phyloP scores from a whole-genome alignment of 2,888 invertebrate genomes.

The Odontomyia ornata region DNA sequence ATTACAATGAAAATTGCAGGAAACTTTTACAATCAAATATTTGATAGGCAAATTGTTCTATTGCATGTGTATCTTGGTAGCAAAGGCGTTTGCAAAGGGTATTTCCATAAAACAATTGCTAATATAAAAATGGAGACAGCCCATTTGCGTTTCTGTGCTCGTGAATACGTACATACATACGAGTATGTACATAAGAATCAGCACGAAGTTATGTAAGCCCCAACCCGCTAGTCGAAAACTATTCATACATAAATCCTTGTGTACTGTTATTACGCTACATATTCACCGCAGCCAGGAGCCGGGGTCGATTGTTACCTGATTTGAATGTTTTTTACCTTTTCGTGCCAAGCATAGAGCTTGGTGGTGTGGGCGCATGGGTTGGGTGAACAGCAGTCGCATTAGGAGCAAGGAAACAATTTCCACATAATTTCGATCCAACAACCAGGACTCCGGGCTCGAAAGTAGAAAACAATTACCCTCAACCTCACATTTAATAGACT shows the following conservation, averaged over 20 bases:
- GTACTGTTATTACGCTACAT: constrained; percentile 31
- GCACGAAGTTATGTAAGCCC: constrained; percentile 9
- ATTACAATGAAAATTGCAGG: constrained; percentile 39
- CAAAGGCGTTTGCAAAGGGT: background rate
- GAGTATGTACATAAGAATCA: constrained; percentile 2
- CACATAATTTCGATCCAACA: constrained; percentile 38
- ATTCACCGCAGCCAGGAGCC: background rate
- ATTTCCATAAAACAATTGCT: constrained; percentile 17
- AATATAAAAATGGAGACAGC: background rate
- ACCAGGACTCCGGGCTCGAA: background rate
- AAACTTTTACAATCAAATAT: constrained; percentile 39
- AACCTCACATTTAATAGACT: no score
- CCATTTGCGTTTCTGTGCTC: background rate
- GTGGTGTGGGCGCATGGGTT: background rate
- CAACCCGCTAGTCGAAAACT: background rate
- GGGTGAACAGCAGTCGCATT: background rate
- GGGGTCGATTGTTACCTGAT: background rate
- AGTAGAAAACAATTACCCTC: no score
- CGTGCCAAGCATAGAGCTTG: constrained; percentile 37
- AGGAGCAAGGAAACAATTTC: background rate
- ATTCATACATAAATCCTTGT: constrained; percentile 41
- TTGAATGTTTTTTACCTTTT: constrained; percentile 39
- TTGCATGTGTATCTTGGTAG: constrained; percentile 21
- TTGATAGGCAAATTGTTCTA: constrained; percentile 38
- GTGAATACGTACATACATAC: background rate